Conservation (phyloP, 2,888 invertebrate genomes). For the Athetis lepigone region DNA sequence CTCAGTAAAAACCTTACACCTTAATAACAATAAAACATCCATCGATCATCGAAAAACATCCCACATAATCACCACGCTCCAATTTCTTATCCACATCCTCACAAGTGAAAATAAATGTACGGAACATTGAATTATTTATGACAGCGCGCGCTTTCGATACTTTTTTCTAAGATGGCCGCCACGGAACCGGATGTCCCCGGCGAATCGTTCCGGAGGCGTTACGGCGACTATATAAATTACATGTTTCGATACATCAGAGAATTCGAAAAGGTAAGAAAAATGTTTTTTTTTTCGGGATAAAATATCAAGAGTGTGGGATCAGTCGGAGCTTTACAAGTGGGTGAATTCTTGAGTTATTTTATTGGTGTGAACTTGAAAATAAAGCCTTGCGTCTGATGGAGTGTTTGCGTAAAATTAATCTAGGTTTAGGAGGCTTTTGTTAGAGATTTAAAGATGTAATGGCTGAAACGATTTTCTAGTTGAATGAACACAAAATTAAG, state of each 20-base stretch:
- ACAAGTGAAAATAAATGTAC: slow-evolving; percentile 66
- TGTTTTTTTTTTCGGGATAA: slow-evolving; percentile 34
- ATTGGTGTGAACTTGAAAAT: slow-evolving; percentile 35
- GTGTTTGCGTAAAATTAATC: slow-evolving; percentile 43
- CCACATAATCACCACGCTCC: slow-evolving; percentile 47
- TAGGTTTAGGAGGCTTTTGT: slow-evolving; percentile 25
- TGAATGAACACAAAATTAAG: slow-evolving; percentile 30
- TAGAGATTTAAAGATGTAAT: slow-evolving; percentile 28
- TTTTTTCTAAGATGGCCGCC: slow-evolving; percentile 67
- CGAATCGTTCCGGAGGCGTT: slow-evolving; percentile 66
- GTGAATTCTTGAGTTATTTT: slow-evolving; percentile 17
- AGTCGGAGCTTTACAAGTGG: slow-evolving; percentile 6
- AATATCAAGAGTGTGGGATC: slow-evolving; percentile 27
- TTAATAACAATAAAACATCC: slow-evolving; percentile 49
- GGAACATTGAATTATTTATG: slow-evolving; percentile 67
- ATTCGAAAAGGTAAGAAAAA: slow-evolving; percentile 41
- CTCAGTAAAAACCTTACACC: slow-evolving; percentile 23
- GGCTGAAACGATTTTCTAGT: slow-evolving; percentile 38
- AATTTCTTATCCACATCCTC: slow-evolving; percentile 50
- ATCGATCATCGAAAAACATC: slow-evolving; percentile 46
- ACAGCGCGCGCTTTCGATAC: slow-evolving; percentile 61
- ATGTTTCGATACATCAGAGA: slow-evolving; percentile 53
- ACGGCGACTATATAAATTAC: slow-evolving; percentile 60
- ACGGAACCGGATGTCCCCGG: slow-evolving; percentile 67
- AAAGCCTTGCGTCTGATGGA: slow-evolving; percentile 24